Base-by-base conservation (phyloP, 53 echinoderm and acorn worm genomes). In the Echinarachnius parma region DNA sequence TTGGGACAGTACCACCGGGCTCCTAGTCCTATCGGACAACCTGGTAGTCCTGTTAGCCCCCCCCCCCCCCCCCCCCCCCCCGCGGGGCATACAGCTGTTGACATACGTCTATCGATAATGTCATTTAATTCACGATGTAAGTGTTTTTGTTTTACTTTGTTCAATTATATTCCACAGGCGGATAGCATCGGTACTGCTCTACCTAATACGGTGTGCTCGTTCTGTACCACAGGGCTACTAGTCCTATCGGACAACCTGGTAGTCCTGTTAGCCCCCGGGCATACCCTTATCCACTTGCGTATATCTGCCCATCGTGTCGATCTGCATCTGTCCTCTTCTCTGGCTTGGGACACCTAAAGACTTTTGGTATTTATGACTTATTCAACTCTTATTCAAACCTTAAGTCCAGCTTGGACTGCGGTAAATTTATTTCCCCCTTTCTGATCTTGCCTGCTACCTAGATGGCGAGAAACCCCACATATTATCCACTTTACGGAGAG, bases 321-420 rank as follows among this genome's bases (percentile, higher is more conserved):
- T 55, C 2, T 34, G 16, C 2, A 42, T 81, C 1, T 69, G 77
- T 24, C 86, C 86, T 2, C 32, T 86, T 19, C 61, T 81, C 24
- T 86, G 86, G 86, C 39, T 86, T 13, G 86, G 86, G 4, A 86
- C 86, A 0, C 86, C 86, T 0, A 86, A 86, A 42, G 81, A 86
- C 47, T 81, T 86, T 56, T 55, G 81, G 86, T 86, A 31, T 55
- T 64, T 78, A 20, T 50, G 11, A 50, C 4, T n/a, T n/a, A n/a
- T n/a, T n/a, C n/a, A n/a, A n/a, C n/a, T n/a, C n/a, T n/a, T n/a
- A n/a, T n/a, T n/a, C n/a, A n/a, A n/a, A n/a, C n/a, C n/a, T n/a
- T n/a, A n/a, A n/a, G n/a, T n/a, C n/a, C n/a, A n/a, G n/a, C n/a
- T n/a, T n/a, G n/a, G n/a, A n/a, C n/a, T n/a, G n/a, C n/a, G n/a